A percentile compares a stretch with the other conserved stretches of the same genome.
Evolutionary conservation across 2,113 vertebrate species (phyloP).

Genomic region (Asarcornis scutulata): DNA sequence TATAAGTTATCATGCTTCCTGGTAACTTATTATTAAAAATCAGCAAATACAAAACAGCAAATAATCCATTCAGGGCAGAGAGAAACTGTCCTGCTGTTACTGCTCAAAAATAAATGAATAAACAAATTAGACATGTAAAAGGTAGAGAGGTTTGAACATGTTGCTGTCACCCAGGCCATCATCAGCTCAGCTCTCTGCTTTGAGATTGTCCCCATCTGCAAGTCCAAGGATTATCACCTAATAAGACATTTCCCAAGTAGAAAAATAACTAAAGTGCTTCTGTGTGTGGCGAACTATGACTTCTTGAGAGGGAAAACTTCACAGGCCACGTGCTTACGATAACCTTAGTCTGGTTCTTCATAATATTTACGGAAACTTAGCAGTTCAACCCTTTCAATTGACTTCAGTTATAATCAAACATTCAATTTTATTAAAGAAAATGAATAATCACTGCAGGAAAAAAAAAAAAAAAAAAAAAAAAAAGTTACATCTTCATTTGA

Average conservation of each 20-base stretch:
- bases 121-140: background rate
- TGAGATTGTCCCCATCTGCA: background rate
- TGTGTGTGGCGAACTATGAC: background rate
- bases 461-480: background rate
- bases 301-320: background rate
- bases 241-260: background rate
- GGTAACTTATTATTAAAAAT: background rate
- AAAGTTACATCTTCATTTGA: background rate
- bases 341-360: rapidly evolving
- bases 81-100: background rate
- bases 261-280: background rate
- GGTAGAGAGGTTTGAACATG: background rate
- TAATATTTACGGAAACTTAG: background rate
- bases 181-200: background rate
- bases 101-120: background rate
- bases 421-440: background rate
- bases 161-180: background rate
- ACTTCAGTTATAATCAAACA: background rate
- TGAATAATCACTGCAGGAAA: background rate
- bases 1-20: background rate
- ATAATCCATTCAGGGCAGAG: background rate
- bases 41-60: background rate
- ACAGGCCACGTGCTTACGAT: background rate
- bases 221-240: background rate
- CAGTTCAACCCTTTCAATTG: background rate